These are phyloP conservation scores for Taeniopygia guttata DNA, from an alignment of 2,797 vertebrate species.

Conservation along the genomic window DNA sequence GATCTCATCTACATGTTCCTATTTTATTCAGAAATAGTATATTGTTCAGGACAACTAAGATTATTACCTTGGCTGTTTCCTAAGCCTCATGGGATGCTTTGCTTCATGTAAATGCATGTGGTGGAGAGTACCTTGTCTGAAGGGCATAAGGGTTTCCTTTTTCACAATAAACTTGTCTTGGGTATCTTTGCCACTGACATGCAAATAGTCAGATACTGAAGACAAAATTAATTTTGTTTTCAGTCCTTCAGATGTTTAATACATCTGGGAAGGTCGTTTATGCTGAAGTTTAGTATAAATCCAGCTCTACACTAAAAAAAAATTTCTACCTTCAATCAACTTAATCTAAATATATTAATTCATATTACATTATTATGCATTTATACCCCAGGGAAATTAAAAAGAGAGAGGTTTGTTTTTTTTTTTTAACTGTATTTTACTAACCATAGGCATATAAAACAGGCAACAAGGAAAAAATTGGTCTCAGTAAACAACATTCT, in stretches of 20 bases:
- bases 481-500: not conserved
- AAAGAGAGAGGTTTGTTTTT: not conserved
- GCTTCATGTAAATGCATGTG: not conserved
- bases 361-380: not conserved
- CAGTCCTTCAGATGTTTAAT: not conserved
- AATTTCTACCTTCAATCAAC: not conserved
- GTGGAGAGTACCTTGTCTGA: not conserved
- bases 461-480: not conserved
- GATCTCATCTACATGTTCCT: not conserved
- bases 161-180: not conserved
- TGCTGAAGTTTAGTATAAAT: not conserved
- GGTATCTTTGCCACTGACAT: not conserved
- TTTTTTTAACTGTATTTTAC: not conserved
- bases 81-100: not conserved
- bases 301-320: not conserved
- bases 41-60: not conserved
- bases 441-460: not conserved
- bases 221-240: constrained; percentile 24
- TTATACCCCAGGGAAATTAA: not conserved
- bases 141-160: not conserved
- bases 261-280: constrained; percentile 24
- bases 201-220: not conserved
- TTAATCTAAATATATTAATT: not conserved
- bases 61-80: not conserved
- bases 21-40: not conserved